Percentiles rank a stretch among this genome's conserved stretches.
phyloP scores from a whole-genome alignment of 2,113 vertebrate species.

The Coptodon bakossiorum region DNA sequence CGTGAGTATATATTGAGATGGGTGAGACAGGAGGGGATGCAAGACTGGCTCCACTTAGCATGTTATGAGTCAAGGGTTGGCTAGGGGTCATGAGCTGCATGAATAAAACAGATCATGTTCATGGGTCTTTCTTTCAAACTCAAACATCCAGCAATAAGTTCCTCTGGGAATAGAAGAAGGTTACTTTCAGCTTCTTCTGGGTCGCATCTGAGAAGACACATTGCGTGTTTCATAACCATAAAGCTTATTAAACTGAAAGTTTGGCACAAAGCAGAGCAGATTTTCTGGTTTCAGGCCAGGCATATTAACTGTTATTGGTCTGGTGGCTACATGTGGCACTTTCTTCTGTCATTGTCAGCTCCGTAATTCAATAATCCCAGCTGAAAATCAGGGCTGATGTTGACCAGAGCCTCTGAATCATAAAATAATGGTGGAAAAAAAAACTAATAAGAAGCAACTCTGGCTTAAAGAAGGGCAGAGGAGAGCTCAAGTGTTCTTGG shows the following conservation, averaged over 20 bases:
- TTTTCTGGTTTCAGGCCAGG: neutral
- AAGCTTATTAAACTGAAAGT: conserved; percentile 37
- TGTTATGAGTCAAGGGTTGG: conserved; percentile 47
- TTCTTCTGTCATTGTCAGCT: neutral
- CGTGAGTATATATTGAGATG: neutral
- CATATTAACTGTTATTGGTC: neutral
- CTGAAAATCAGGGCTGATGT: conserved; percentile 30
- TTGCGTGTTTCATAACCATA: conserved; percentile 14
- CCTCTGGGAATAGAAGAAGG: neutral
- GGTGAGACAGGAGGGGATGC: neutral
- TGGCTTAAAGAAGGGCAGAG: neutral
- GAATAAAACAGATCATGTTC: conserved; percentile 50
- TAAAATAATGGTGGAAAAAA: neutral
- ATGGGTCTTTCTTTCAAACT: neutral
- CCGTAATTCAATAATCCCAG: conserved; percentile 25
- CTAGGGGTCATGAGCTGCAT: conserved; percentile 44
- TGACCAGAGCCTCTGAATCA: conserved; percentile 22
- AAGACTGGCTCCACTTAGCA: conserved; percentile 19
- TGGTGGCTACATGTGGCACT: neutral
- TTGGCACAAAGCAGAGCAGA: conserved; percentile 1
- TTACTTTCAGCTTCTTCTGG: conserved; percentile 5
- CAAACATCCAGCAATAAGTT: neutral
- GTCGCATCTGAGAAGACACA: neutral
- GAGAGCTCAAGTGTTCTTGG: neutral
- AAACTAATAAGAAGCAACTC: neutral